Percentiles rank a stretch among this genome's conserved stretches.
Conservation (phyloP, 1,140 invertebrate genomes). For the Drosophila aff. region DNA sequence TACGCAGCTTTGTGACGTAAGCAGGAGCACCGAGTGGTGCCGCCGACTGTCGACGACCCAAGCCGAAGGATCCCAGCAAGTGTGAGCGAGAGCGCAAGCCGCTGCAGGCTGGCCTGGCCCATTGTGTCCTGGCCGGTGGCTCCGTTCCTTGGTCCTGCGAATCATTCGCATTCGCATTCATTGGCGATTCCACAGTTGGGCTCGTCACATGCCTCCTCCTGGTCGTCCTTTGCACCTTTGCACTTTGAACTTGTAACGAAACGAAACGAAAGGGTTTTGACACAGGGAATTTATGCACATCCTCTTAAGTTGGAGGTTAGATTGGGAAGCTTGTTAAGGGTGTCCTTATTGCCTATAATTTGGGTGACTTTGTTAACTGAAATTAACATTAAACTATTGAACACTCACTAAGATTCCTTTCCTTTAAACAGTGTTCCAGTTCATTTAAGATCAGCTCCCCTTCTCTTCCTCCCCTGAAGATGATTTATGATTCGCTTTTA, state of each 20-base stretch:
- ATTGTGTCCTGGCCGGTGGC: conserved; percentile 70
- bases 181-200: conserved; percentile 62
- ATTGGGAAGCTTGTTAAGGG: neutral
- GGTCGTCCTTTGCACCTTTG: conserved; percentile 24
- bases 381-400: neutral
- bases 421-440: too few relatives aligned
- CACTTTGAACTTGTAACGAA: conserved; percentile 21
- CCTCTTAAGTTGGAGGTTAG: neutral
- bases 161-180: conserved; percentile 68
- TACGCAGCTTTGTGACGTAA: conserved; percentile 85
- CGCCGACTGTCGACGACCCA: conserved; percentile 13
- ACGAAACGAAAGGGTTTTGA: conserved; percentile 5
- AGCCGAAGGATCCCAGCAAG: conserved; percentile 17
- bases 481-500: conserved; percentile 13
- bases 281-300: neutral
- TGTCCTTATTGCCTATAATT: neutral
- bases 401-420: too few relatives aligned
- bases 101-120: conserved; percentile 50
- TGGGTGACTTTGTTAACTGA: neutral
- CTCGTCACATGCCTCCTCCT: conserved; percentile 58
- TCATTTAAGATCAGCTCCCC: neutral
- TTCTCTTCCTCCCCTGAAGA: neutral
- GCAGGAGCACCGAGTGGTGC: conserved; percentile 14
- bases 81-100: conserved; percentile 18
- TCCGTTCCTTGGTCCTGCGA: conserved; percentile 53